Conservation (phyloP, 2,797 vertebrate genomes). For the Taeniopygia guttata region DNA sequence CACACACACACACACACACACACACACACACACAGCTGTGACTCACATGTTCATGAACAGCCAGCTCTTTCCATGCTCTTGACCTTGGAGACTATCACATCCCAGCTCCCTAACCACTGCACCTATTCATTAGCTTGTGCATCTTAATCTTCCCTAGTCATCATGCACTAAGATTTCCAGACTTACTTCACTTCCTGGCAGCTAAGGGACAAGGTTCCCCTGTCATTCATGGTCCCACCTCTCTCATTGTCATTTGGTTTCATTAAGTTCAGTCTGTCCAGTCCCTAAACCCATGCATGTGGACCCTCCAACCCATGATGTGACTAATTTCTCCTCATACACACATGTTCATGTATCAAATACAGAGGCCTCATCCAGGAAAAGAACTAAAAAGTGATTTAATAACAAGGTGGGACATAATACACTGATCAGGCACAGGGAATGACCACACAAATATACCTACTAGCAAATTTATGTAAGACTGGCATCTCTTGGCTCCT, state of each 20-base stretch:
- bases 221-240: neutral
- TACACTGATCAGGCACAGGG: neutral
- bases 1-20: neutral
- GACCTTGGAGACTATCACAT: neutral
- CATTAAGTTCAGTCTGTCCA: neutral
- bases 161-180: neutral
- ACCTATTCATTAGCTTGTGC: neutral
- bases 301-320: neutral
- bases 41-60: neutral
- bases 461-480: neutral
- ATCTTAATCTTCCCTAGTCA: neutral
- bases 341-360: accelerated
- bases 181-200: neutral
- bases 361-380: neutral
- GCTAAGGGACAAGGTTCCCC: accelerated
- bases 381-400: neutral
- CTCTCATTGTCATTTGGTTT: neutral
- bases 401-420: neutral
- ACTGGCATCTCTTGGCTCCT: neutral
- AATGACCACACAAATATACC: neutral
- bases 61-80: neutral
- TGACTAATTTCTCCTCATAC: neutral
- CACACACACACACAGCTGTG: neutral
- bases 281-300: accelerated
- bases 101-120: neutral